Evolutionary conservation across 2,888 invertebrate genomes (phyloP), one percentile per base, ranked within the genome.

Genomic region (Drosophila bunnanda): DNA sequence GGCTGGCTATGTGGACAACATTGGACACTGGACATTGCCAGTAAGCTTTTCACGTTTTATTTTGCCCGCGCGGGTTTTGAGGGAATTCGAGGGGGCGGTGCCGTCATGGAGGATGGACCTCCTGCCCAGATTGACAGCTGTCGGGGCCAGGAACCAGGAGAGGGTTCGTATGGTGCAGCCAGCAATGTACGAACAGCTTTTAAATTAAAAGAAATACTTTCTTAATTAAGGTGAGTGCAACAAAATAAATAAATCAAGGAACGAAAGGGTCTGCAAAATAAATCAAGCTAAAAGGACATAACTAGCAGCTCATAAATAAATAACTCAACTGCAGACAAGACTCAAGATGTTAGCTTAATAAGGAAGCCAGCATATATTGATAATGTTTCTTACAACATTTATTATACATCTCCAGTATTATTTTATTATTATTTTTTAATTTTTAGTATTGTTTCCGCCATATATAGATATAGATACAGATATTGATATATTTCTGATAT

Each of bases 121-220:
- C 32, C 48, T 28, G 41, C 12, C 10, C 36, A 44, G 77, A 79
- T 78, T 85, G 80, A 82, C 86, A 80, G 82, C 86, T 88, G 80
- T 82, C 88, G 76, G 68, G 65, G 20, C 34, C 54, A 46, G 43
- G 30, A n/a, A 22, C 38, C 38, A 7, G 39, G 6, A 30, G n/a
- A 3, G 13, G 13, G 12, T 10, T 36, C 20, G n/a, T 30, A 15
- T 41, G 13, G 48, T 13, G 17, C 12, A 39, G 28, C 25, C 38
- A 57, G 60, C 60, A 52, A 30, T 30, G 65, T 39, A 38, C 20
- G 28, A 48, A 46, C 34, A 13, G 32, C 32, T 48, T 25, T 62
- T 30, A 28, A 64, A 64, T 62, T 64, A 41, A 64, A 65, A 28
- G 17, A 39, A 39, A 48, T 50, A 65, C 64, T 64, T 50, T 61